Evolutionary conservation across 1,140 invertebrate species (phyloP).

Genomic region (Trachymyrmex cornetzi): DNA sequence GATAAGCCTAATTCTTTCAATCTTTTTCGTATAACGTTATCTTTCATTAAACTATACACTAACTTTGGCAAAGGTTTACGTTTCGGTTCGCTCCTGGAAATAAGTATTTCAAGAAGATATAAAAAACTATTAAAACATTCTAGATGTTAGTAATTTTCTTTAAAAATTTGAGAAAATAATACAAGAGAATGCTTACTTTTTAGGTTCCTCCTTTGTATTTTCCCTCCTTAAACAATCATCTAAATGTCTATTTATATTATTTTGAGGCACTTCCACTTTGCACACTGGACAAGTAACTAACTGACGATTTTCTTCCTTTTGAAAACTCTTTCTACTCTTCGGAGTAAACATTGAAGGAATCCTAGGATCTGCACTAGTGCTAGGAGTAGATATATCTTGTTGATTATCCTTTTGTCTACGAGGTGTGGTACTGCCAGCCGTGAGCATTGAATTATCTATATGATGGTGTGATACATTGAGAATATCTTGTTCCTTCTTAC

Average conservation of each 20-base stretch:
- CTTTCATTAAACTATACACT: slow-evolving; percentile 87
- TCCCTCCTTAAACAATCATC: slow-evolving; percentile 87
- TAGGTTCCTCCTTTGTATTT: slow-evolving; percentile 48
- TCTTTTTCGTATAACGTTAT: slow-evolving; percentile 86
- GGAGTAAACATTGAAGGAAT: slow-evolving; percentile 79
- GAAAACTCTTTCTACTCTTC: slow-evolving; percentile 69
- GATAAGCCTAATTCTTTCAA: slow-evolving; percentile 87
- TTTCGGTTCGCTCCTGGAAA: slow-evolving; percentile 70
- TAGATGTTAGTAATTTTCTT: neutral
- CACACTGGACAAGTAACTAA: slow-evolving; percentile 88
- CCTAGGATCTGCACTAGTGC: slow-evolving; percentile 75
- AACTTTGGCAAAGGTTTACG: slow-evolving; percentile 87
- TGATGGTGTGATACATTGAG: slow-evolving; percentile 3
- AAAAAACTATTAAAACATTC: neutral
- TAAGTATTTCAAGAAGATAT: neutral
- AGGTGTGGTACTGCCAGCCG: slow-evolving; percentile 45
- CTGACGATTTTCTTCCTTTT: slow-evolving; percentile 57
- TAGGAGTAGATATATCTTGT: slow-evolving; percentile 76
- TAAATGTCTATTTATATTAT: slow-evolving; percentile 87
- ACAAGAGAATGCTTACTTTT: slow-evolving; percentile 65
- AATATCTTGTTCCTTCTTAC: slow-evolving; percentile 52
- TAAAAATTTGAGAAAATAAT: slow-evolving; percentile 36
- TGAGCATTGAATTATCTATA: neutral
- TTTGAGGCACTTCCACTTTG: slow-evolving; percentile 83
- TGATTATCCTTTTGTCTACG: slow-evolving; percentile 25